Evolutionary conservation across 2,888 invertebrate species (phyloP).

Genomic region (Argyra leucocephala): DNA sequence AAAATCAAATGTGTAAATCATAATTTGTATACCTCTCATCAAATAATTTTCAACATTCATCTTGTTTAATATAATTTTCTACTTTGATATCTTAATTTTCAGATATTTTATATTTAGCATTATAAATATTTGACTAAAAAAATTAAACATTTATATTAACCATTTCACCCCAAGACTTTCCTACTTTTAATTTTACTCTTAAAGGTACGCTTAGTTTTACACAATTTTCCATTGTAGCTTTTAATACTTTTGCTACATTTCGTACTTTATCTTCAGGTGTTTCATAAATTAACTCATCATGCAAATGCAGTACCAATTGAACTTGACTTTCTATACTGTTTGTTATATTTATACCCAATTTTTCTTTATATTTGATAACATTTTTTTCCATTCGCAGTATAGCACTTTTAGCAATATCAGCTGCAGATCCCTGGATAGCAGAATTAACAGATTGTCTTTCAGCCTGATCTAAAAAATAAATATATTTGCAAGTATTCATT

Average conservation of each 20-base stretch:
- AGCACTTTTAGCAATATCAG: conserved; percentile 87
- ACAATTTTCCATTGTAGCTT: conserved; percentile 70
- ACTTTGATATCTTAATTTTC: too few relatives aligned
- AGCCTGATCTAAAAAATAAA: conserved; percentile 55
- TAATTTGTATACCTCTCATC: too few relatives aligned
- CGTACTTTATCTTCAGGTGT: conserved; percentile 52
- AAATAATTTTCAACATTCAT: too few relatives aligned
- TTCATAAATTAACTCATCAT: conserved; percentile 94
- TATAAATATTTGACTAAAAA: too few relatives aligned
- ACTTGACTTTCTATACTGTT: conserved; percentile 41
- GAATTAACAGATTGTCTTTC: conserved; percentile 96
- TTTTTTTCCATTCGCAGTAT: conserved; percentile 67
- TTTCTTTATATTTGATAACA: conserved; percentile 42
- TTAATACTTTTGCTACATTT: conserved; percentile 55
- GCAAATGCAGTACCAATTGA: conserved; percentile 77
- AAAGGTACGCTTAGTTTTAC: conserved; percentile 65
- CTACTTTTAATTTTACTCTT: conserved; percentile 77
- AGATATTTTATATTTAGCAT: too few relatives aligned
- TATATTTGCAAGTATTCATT: not conserved
- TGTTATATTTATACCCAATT: conserved; percentile 27
- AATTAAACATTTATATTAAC: conserved; percentile 31
- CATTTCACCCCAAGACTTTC: conserved; percentile 66
- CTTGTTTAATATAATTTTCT: too few relatives aligned
- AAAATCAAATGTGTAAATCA: too few relatives aligned
- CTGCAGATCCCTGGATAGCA: conserved; percentile 91